These are phyloP conservation scores for Lasioglossum marginatum DNA, from an alignment of 2,888 invertebrate species.

Conservation along the genomic window DNA sequence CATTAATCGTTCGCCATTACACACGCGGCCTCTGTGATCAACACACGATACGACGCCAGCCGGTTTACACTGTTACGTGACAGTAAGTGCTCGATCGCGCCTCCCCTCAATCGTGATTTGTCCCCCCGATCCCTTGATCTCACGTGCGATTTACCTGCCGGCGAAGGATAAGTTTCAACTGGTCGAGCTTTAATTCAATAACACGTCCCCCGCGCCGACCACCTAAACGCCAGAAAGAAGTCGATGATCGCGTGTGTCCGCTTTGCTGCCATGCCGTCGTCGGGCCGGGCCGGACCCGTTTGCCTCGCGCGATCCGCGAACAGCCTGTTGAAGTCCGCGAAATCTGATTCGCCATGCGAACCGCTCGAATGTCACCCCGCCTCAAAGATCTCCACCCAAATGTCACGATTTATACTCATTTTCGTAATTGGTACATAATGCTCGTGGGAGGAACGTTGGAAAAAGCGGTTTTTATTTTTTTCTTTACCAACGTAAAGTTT, in stretches of 20 bases:
- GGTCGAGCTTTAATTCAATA: slow-evolving; percentile 55
- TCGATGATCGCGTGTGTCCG: slow-evolving; percentile 6
- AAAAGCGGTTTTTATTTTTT: not conserved
- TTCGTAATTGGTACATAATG: not conserved
- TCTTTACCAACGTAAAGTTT: no score
- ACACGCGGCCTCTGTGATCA: slow-evolving; percentile 16
- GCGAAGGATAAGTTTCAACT: not conserved
- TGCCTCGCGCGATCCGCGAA: not conserved
- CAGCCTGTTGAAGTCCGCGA: slow-evolving; percentile 3
- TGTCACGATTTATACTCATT: not conserved
- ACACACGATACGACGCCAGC: slow-evolving; percentile 44
- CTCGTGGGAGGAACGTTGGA: not conserved
- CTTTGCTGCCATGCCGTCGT: not conserved
- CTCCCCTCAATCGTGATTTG: slow-evolving; percentile 46
- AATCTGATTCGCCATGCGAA: not conserved
- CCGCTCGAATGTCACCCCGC: not conserved
- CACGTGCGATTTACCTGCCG: slow-evolving; percentile 42
- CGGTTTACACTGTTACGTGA: slow-evolving; percentile 54
- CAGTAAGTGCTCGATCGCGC: slow-evolving; percentile 40
- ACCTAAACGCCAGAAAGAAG: not conserved
- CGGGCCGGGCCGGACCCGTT: not conserved
- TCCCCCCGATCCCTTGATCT: slow-evolving; percentile 23
- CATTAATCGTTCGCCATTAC: slow-evolving; percentile 60
- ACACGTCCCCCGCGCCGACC: slow-evolving; percentile 11
- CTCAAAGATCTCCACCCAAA: not conserved